Conservation (phyloP, 92 coral and sea anemone species). For the Phenganax marumi region DNA sequence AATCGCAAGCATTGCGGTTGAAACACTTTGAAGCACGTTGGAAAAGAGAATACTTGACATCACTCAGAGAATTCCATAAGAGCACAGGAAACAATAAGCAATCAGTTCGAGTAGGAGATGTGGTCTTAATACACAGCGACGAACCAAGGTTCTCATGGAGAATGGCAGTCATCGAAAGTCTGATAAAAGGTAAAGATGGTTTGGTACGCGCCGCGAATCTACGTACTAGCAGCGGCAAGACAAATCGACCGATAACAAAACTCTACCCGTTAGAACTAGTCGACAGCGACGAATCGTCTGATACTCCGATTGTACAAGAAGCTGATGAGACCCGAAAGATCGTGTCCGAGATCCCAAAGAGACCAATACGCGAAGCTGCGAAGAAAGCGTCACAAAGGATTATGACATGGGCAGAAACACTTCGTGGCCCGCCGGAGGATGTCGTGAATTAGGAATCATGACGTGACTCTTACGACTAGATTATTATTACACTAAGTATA, state of each 20-base stretch:
- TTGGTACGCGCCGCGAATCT: background rate
- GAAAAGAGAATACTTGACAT: conserved; percentile 24
- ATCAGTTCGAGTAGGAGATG: too few species aligned
- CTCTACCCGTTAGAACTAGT: too few species aligned
- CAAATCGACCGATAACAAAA: too few species aligned
- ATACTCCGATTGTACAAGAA: background rate
- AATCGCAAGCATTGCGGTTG: conserved; percentile 21
- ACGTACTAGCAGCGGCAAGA: background rate
- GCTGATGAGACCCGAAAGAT: background rate
- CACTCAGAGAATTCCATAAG: conserved; percentile 10
- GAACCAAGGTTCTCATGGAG: background rate
- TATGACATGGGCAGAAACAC: too few species aligned
- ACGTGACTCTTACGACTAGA: too few species aligned
- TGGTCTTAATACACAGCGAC: background rate
- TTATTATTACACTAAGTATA: too few species aligned
- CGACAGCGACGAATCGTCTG: background rate
- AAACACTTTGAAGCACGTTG: conserved; percentile 16
- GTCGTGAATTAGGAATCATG: too few species aligned
- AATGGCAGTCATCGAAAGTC: background rate
- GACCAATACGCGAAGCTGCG: too few species aligned
- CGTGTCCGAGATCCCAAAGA: too few species aligned
- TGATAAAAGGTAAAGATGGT: background rate
- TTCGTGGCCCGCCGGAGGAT: too few species aligned
- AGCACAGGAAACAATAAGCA: background rate
- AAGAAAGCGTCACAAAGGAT: too few species aligned